A percentile compares a stretch with the other conserved stretches of the same genome.
Evolutionary conservation across 2,113 vertebrate species (phyloP).

Genomic region (Chlamydotis undulata): DNA sequence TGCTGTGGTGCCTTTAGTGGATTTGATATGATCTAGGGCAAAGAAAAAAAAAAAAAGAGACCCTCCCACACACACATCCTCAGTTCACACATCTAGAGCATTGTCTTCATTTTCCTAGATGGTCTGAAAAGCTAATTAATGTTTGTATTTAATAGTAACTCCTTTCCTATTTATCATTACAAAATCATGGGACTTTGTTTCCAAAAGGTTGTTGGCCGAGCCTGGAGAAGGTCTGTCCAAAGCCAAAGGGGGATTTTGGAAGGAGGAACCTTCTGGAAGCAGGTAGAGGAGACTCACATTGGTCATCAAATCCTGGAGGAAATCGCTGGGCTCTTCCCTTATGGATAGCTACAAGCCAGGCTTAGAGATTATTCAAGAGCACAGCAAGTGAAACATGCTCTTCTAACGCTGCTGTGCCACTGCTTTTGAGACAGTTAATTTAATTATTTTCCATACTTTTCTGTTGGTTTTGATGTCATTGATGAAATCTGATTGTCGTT

Average conservation of each 20-base stretch:
- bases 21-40: not conserved
- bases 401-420: not conserved
- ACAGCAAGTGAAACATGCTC: not conserved
- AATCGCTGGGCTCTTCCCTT: not conserved
- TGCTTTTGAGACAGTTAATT: constrained; percentile 26
- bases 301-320: not conserved
- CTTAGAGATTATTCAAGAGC: not conserved
- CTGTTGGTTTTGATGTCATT: not conserved
- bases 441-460: constrained; percentile 18
- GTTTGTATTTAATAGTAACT: constrained; percentile 8
- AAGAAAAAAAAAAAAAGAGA: not conserved
- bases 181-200: not conserved
- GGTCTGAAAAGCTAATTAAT: constrained; percentile 20
- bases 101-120: not conserved
- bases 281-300: not conserved
- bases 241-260: not conserved
- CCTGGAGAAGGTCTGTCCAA: not conserved
- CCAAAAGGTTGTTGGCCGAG: not conserved
- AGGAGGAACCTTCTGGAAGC: not conserved
- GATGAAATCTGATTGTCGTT: constrained; percentile 4
- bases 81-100: not conserved
- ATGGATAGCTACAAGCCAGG: not conserved
- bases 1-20: not conserved
- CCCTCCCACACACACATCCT: not conserved
- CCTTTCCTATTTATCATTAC: constrained; percentile 44